These are phyloP conservation scores for Ursus arctos DNA, from an alignment of 2,113 vertebrate species.

Conservation along the genomic window DNA sequence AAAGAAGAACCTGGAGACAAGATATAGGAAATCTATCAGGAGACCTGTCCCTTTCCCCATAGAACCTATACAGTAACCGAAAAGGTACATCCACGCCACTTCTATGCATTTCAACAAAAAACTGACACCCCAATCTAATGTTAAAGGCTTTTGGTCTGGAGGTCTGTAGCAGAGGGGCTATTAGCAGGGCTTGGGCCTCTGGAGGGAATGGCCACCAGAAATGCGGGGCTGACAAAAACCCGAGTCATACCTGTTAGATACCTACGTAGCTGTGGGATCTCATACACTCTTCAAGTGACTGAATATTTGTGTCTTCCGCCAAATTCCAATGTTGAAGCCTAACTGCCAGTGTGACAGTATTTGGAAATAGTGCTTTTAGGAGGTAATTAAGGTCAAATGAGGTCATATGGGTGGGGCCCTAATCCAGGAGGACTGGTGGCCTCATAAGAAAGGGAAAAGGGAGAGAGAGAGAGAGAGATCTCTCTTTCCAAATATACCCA, in stretches of 20 bases:
- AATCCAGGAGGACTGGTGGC: background rate
- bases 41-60: background rate
- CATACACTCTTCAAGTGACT: background rate
- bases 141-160: background rate
- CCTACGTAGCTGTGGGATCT: background rate
- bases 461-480: background rate
- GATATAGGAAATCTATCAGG: background rate
- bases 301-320: background rate
- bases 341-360: background rate
- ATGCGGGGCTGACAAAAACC: background rate
- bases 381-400: background rate
- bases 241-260: background rate
- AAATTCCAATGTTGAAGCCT: background rate
- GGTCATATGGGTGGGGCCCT: background rate
- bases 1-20: constrained; percentile 93
- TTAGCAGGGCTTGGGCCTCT: background rate
- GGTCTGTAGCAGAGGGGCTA: background rate
- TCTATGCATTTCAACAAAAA: constrained; percentile 2
- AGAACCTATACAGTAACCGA: background rate
- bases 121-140: background rate
- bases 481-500: background rate
- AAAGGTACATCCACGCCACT: background rate
- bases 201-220: background rate
- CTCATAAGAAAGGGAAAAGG: background rate
- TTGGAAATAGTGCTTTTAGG: background rate